A percentile compares a stretch with the other conserved stretches of the same genome.
phyloP scores from a whole-genome alignment of 2,888 invertebrate genomes.

The Pristionchus japonicus region DNA sequence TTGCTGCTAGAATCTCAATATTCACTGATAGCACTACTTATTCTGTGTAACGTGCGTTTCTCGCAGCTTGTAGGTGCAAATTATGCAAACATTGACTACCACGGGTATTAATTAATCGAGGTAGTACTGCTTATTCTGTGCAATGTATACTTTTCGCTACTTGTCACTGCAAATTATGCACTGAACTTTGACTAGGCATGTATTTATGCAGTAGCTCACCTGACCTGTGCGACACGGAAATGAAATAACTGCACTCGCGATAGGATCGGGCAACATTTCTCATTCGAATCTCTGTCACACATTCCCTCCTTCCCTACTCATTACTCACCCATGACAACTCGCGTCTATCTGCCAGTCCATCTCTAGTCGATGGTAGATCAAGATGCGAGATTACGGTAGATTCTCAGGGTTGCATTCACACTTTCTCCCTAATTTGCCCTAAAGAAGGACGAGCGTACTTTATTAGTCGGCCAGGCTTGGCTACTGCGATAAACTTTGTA shows the following conservation, averaged over 20 bases:
- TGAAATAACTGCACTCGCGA: neutral
- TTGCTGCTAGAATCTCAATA: neutral
- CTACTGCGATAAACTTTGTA: neutral
- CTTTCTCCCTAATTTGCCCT: neutral
- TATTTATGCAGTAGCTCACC: neutral
- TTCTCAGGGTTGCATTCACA: neutral
- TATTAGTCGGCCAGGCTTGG: neutral
- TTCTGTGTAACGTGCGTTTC: neutral
- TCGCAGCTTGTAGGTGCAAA: neutral
- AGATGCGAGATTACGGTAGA: neutral
- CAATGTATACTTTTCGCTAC: neutral
- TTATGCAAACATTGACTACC: neutral
- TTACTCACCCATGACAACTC: constrained; percentile 18
- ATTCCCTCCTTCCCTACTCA: neutral
- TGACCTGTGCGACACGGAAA: neutral
- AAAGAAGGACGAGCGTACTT: neutral
- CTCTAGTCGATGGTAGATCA: neutral
- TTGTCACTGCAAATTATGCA: neutral
- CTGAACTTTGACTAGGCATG: neutral
- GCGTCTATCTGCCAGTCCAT: neutral
- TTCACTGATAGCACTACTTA: neutral
- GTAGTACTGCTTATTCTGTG: no score
- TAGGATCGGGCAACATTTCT: neutral
- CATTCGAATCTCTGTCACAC: neutral
- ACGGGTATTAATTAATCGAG: no score